Evolutionary conservation across 1,140 invertebrate species (phyloP), one percentile per base, ranked within the genome.

Genomic region (Papilio aristodemus): DNA sequence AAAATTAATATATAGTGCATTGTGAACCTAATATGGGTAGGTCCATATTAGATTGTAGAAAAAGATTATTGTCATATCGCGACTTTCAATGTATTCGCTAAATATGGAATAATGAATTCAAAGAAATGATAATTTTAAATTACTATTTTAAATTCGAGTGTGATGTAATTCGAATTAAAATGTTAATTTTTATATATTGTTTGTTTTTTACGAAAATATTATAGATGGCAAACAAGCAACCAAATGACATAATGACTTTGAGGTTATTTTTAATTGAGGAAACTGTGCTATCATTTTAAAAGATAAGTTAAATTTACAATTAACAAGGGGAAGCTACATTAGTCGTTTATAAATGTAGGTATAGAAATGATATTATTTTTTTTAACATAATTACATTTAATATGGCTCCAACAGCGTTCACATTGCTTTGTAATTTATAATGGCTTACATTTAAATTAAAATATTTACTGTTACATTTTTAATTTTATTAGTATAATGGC

Each of bases 1-100:
- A 50, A 50, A 50, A 50, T 50, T 50, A 50, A 50, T 50, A 50
- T 22, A 50, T 50, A 50, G 46, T 50, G 46, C 46, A 50, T 50
- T 50, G 46, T 50, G 19, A 50, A 50, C 46, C 46, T 19, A 22
- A 50, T 50, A 50, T 11, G 46, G 46, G 2, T 17, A 50, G 19
- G 46, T 50, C 46, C 46, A 22, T 50, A 50, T 22, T 50, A 10
- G 46, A 22, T 46, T 7, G 14, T 43, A 14, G 41, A 43, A 43
- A 43, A 43, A 43, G 0, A 43, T 43, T n/a, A 14, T 43, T 43
- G n/a, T 43, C 41, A 43, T 43, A 43, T 43, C n/a, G 41, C 41
- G 13, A 43, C 13, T 43, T 1, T 6, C 41, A n/a, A n/a, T 14
- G 41, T 32, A 43, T 43, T 14, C 14, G 14, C 41, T 14, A 4